Evolutionary conservation across 2,797 vertebrate genomes (phyloP).

Genomic region (Sciurus carolinensis): DNA sequence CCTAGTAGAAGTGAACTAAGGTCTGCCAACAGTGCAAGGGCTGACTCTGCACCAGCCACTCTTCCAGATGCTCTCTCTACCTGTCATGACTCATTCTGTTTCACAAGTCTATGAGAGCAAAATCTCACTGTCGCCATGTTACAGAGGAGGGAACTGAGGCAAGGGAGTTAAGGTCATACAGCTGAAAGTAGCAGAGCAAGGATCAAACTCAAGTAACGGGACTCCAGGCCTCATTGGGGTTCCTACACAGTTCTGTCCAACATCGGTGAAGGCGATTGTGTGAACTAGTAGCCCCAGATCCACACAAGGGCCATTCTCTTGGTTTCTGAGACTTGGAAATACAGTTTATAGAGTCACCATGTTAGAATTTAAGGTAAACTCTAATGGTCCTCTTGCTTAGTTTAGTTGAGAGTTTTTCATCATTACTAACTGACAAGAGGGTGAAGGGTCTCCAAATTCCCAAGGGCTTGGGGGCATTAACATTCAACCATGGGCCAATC

Average conservation of each 20-base stretch:
- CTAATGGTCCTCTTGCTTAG: not conserved
- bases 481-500: not conserved
- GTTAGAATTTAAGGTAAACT: not conserved
- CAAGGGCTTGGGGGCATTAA: not conserved
- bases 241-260: not conserved
- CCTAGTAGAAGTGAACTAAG: not conserved
- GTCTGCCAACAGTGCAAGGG: not conserved
- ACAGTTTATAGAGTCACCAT: not conserved
- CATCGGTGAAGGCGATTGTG: not conserved
- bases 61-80: not conserved
- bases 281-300: not conserved
- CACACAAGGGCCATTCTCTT: not conserved
- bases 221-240: not conserved
- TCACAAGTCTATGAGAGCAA: not conserved
- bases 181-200: not conserved
- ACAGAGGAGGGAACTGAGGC: slow-evolving; percentile 2
- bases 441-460: not conserved
- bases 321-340: not conserved
- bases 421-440: not conserved
- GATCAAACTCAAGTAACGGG: not conserved
- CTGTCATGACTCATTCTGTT: not conserved
- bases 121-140: not conserved
- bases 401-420: not conserved
- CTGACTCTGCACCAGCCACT: not conserved
- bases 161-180: not conserved